Conservation (phyloP, 2,113 vertebrate species). For the Noctilio leporinus region DNA sequence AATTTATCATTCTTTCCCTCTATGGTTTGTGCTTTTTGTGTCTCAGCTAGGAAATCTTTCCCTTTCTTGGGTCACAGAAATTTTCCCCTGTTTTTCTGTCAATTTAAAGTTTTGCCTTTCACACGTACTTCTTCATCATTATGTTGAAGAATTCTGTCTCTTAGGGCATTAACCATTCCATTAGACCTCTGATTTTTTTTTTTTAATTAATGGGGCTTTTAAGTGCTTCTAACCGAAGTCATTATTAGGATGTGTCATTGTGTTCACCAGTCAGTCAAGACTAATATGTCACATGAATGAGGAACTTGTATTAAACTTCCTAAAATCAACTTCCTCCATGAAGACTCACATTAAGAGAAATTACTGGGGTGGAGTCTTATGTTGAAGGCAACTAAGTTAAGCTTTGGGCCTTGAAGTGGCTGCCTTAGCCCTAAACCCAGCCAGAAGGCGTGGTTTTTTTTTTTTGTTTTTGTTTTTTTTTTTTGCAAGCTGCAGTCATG, state of each 20-base stretch:
- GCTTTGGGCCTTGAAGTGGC: slow-evolving; percentile 21
- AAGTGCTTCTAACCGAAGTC: background rate
- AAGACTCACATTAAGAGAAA: slow-evolving; percentile 16
- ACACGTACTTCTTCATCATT: background rate
- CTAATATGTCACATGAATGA: slow-evolving; percentile 51
- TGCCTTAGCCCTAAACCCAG: slow-evolving; percentile 31
- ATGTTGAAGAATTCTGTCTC: background rate
- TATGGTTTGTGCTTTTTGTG: background rate
- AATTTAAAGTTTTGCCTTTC: background rate
- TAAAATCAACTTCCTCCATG: slow-evolving; percentile 40
- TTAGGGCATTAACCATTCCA: background rate
- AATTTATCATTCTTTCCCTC: background rate
- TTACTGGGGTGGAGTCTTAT: background rate
- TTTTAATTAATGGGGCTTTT: background rate
- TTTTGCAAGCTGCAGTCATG: slow-evolving; percentile 18
- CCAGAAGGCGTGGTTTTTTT: background rate
- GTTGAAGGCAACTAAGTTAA: slow-evolving; percentile 11
- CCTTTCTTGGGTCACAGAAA: background rate
- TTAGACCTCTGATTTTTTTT: background rate
- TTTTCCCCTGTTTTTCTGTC: background rate
- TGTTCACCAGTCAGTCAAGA: slow-evolving; percentile 20
- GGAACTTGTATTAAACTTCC: slow-evolving; percentile 47
- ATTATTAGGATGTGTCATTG: slow-evolving; percentile 47
- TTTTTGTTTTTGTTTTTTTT: background rate
- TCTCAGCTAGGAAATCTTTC: background rate